Conservation (phyloP, 2,113 vertebrate species). For the Brachypodius melanocephalos region DNA sequence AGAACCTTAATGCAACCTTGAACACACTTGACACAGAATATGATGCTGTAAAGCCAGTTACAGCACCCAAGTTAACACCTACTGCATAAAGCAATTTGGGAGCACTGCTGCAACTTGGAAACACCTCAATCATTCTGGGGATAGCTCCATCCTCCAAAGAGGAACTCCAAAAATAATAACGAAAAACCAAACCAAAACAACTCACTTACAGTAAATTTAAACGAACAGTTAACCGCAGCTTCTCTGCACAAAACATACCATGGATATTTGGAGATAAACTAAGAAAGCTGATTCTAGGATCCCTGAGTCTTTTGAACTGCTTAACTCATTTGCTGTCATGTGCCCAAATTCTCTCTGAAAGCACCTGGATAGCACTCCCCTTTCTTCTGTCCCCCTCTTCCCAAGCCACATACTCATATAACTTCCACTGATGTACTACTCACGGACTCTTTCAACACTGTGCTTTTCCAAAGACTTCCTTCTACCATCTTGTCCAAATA, state of each 20-base stretch:
- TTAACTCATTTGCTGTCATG: not conserved
- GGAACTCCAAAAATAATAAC: not conserved
- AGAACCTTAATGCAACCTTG: not conserved
- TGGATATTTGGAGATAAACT: not conserved
- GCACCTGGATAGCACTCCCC: too few species aligned
- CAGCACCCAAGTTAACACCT: not conserved
- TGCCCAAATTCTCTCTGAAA: not conserved
- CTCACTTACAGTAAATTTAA: not conserved
- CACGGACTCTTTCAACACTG: not conserved
- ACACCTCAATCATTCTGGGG: not conserved
- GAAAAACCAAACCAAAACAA: not conserved
- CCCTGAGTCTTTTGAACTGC: accelerated
- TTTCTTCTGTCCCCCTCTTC: not conserved
- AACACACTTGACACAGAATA: not conserved
- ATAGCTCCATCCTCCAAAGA: not conserved
- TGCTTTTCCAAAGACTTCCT: not conserved
- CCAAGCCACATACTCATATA: not conserved
- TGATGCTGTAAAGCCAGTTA: slow-evolving; percentile 1
- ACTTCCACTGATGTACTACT: too few species aligned
- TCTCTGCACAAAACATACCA: not conserved
- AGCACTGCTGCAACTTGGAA: not conserved
- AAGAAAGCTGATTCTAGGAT: not conserved
- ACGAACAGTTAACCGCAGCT: not conserved
- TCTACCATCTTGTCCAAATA: not conserved
- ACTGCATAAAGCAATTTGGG: not conserved